phyloP scores from a whole-genome alignment of 2,888 invertebrate species.

The Apodemia duryi region DNA sequence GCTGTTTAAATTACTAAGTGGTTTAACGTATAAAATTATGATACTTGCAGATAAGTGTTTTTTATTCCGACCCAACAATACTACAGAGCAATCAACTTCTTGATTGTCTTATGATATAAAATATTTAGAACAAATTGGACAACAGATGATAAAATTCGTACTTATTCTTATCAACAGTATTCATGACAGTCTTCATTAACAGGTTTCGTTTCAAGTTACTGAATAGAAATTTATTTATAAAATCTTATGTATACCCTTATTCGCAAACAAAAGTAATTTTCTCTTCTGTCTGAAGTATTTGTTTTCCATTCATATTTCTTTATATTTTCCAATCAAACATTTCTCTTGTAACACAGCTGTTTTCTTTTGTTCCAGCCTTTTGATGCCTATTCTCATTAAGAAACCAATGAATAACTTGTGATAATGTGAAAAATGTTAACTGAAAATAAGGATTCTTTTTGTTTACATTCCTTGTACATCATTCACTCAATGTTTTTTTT shows the following conservation, averaged over 20 bases:
- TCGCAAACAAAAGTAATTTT: neutral
- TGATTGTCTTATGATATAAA: no score
- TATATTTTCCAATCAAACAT: neutral
- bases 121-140: no score
- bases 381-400: slow-evolving; percentile 9
- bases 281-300: neutral
- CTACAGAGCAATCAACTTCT: no score
- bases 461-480: neutral
- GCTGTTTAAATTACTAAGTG: no score
- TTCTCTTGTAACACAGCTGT: neutral
- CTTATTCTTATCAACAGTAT: no score
- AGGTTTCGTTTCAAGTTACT: no score
- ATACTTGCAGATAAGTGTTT: no score
- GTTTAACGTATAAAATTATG: no score
- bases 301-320: neutral
- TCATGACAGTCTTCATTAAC: no score
- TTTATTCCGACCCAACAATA: no score
- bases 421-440: neutral
- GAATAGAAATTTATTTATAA: neutral
- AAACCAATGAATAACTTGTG: neutral
- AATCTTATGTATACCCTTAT: neutral
- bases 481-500: neutral
- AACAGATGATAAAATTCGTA: no score
- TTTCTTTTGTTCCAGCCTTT: slow-evolving; percentile 1
- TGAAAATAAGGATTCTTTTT: neutral